Conservation (phyloP, 2,888 invertebrate genomes). For the Caenorhabditis doughertyi region DNA sequence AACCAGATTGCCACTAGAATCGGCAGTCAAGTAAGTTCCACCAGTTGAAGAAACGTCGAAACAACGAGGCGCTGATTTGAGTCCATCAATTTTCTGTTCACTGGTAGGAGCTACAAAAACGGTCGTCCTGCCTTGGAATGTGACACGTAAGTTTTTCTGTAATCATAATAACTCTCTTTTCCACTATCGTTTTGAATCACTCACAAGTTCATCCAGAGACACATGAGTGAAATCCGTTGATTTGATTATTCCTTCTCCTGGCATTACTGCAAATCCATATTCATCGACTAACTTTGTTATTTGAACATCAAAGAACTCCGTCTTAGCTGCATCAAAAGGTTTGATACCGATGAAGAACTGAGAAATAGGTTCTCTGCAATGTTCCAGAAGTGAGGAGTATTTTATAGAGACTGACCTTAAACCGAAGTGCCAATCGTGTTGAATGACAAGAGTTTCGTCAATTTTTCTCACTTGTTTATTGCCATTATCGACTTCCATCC, state of each 20-base stretch:
- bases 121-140: conserved; percentile 33
- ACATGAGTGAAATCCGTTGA: conserved; percentile 20
- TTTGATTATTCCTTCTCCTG: conserved; percentile 21
- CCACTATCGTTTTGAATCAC: not conserved
- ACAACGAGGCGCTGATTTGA: conserved; percentile 25
- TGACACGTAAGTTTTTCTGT: conserved; percentile 49
- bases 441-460: conserved; percentile 42
- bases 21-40: too few relatives aligned
- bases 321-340: not conserved
- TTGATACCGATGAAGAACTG: conserved; percentile 51
- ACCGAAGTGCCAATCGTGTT: conserved; percentile 54
- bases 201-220: conserved; percentile 39
- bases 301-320: conserved; percentile 50
- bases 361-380: conserved; percentile 49
- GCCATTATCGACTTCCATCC: conserved; percentile 1
- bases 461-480: not conserved
- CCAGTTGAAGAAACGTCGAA: too few relatives aligned
- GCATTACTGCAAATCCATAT: conserved; percentile 50
- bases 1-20: conserved; percentile 40
- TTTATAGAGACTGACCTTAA: conserved; percentile 36
- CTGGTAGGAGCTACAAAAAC: conserved; percentile 44
- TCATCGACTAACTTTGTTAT: conserved; percentile 64
- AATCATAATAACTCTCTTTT: not conserved
- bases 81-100: conserved; percentile 17
- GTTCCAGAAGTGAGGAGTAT: not conserved